Conservation (phyloP, 2,888 invertebrate species). For the Hydriomena furcata region DNA sequence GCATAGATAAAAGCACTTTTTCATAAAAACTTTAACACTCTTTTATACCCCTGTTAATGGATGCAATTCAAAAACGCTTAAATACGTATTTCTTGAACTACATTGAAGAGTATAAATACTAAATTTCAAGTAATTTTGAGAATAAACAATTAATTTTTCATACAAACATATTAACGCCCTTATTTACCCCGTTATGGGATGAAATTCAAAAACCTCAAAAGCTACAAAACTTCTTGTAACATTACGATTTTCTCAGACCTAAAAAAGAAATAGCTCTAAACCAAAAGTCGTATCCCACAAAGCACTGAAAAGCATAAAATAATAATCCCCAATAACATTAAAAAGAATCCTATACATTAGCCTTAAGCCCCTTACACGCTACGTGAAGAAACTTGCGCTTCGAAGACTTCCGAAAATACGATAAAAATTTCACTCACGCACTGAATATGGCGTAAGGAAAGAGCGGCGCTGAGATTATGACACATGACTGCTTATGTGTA, state of each 20-base stretch:
- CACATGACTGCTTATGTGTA: conserved; percentile 40
- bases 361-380: conserved; percentile 19
- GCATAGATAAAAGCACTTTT: too few relatives aligned
- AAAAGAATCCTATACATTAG: conserved; percentile 21
- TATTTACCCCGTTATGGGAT: too few relatives aligned
- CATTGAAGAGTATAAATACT: too few relatives aligned
- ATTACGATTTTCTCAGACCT: background rate
- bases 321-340: conserved; percentile 19
- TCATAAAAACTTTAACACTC: too few relatives aligned
- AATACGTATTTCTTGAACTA: too few relatives aligned
- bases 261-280: background rate
- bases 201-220: too few relatives aligned
- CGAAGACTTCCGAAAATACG: conserved; percentile 34
- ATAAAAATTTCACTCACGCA: conserved; percentile 49
- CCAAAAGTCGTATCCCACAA: background rate
- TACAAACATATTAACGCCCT: too few relatives aligned
- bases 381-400: conserved; percentile 26
- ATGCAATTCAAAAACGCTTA: too few relatives aligned
- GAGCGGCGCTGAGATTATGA: conserved; percentile 34
- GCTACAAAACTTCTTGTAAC: too few relatives aligned
- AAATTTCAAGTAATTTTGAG: too few relatives aligned
- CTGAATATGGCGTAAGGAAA: conserved; percentile 31
- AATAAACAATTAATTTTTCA: too few relatives aligned
- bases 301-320: conserved; percentile 20
- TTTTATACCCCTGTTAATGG: too few relatives aligned